A percentile compares a stretch with the other conserved stretches of the same genome.
These are phyloP conservation scores for Actias luna DNA, from an alignment of 2,888 invertebrate species.

Conservation along the genomic window DNA sequence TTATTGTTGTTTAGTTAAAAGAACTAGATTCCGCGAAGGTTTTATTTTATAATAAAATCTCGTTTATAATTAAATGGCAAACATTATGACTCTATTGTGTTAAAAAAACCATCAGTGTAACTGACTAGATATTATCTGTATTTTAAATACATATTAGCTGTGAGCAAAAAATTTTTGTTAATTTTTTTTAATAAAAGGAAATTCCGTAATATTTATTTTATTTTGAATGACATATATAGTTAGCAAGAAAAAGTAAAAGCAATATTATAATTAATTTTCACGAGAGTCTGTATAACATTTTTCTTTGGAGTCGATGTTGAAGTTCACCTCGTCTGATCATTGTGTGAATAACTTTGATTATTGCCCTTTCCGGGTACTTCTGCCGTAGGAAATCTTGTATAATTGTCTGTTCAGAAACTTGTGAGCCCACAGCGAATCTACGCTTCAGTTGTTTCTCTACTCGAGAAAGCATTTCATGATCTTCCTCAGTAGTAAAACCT, in stretches of 20 bases:
- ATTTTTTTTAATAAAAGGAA: no score
- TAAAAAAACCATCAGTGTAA: no score
- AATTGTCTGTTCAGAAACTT: slow-evolving; percentile 96
- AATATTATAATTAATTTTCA: background rate
- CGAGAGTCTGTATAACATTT: slow-evolving; percentile 94
- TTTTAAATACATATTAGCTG: no score
- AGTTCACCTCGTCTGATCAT: slow-evolving; percentile 98
- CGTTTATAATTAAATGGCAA: no score
- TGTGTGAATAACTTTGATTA: slow-evolving; percentile 94
- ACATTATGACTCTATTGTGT: no score
- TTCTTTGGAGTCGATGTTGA: slow-evolving; percentile 97
- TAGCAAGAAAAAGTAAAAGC: background rate
- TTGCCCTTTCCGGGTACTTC: slow-evolving; percentile 92
- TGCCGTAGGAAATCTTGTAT: slow-evolving; percentile 92
- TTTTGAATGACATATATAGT: no score
- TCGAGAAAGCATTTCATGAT: slow-evolving; percentile 93
- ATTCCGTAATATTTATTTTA: no score
- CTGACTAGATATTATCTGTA: no score
- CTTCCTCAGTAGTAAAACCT: slow-evolving; percentile 97
- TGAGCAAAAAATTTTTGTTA: no score
- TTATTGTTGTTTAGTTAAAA: background rate
- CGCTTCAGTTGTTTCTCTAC: slow-evolving; percentile 97
- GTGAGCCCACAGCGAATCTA: slow-evolving; percentile 96
- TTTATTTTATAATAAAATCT: no score
- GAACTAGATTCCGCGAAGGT: background rate